Conservation (phyloP, 2,797 vertebrate genomes). For the Poecilia gillii region DNA sequence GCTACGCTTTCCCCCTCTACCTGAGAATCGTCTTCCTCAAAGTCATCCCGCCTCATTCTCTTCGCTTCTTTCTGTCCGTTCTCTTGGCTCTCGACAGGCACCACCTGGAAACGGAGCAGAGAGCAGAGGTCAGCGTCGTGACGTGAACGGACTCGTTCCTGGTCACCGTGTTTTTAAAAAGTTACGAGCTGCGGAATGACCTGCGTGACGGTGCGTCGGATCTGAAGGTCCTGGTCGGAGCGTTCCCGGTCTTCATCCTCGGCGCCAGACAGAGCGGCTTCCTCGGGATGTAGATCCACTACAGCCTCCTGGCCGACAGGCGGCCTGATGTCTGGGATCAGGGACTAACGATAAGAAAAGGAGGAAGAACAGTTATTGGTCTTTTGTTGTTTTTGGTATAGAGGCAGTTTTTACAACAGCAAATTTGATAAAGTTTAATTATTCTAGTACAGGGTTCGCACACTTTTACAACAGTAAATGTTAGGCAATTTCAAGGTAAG, state of each 20-base stretch:
- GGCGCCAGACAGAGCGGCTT: constrained; percentile 85
- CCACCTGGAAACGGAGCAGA: constrained; percentile 76
- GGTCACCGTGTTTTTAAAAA: background rate
- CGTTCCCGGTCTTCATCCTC: constrained; percentile 83
- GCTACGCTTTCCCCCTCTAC: constrained; percentile 51
- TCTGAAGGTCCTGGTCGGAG: constrained; percentile 89
- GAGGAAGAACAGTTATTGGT: background rate
- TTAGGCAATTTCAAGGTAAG: too few species aligned
- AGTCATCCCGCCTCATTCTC: constrained; percentile 76
- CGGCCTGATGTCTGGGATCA: constrained; percentile 91
- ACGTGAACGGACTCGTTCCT: background rate
- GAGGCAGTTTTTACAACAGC: background rate
- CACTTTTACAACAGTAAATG: too few species aligned
- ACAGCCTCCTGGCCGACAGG: constrained; percentile 84
- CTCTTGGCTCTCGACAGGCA: constrained; percentile 86
- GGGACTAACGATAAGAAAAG: constrained; percentile 77
- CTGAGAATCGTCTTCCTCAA: constrained; percentile 63
- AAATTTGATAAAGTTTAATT: background rate
- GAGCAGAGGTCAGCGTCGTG: background rate
- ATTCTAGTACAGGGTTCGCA: background rate
- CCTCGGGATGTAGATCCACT: constrained; percentile 91
- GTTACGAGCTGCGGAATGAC: constrained; percentile 54
- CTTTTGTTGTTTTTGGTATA: background rate
- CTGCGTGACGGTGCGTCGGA: constrained; percentile 93
- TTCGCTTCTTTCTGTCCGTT: constrained; percentile 87